Base-by-base conservation (phyloP, 2,888 invertebrate genomes). In the Cepaea hortensis region DNA sequence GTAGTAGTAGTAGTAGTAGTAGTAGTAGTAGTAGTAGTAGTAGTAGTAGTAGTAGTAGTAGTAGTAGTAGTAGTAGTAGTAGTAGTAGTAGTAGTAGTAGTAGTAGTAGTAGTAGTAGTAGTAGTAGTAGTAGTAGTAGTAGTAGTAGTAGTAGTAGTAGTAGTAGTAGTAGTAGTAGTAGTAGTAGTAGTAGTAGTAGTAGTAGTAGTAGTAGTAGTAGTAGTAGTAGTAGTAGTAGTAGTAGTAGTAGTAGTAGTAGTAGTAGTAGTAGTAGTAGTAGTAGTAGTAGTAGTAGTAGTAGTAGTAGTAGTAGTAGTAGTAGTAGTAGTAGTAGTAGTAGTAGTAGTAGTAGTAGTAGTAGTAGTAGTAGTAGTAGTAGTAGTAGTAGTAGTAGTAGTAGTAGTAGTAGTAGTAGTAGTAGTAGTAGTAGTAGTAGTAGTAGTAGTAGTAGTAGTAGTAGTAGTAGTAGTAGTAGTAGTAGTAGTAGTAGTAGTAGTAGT, bases 1-100 rank as follows among this genome's bases (percentile, higher is more conserved):
- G 79, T 79, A 79, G 79, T 79, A 79, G 79, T 79, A 79, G 79
- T 79, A 79, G 79, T 79, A 79, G 79, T 79, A 79, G 79, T 79
- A 79, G 79, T 79, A 79, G 79, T 79, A 79, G 79, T 79, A 79
- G 79, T 79, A 79, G 79, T 79, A 79, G 79, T 79, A 79, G 79
- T 79, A 79, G 79, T 79, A 79, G 79, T 79, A 79, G 79, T 79
- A 79, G 79, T 79, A 79, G 79, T 79, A 79, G 79, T 79, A 79
- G 50, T 79, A 79, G 50, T 79, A 79, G 79, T 73, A 79, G 79
- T 79, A 79, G 79, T 79, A 79, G 79, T 79, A 79, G 79, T 79
- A 79, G 79, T 79, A 79, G 79, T 79, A 79, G 79, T 79, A 79
- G 79, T 48, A 50, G 46, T 48, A 50, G 79, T 73, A 73, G 65